A percentile compares a stretch with the other conserved stretches of the same genome.
Conservation (phyloP, 2,888 invertebrate species). For the Tenthredo mesomela region DNA sequence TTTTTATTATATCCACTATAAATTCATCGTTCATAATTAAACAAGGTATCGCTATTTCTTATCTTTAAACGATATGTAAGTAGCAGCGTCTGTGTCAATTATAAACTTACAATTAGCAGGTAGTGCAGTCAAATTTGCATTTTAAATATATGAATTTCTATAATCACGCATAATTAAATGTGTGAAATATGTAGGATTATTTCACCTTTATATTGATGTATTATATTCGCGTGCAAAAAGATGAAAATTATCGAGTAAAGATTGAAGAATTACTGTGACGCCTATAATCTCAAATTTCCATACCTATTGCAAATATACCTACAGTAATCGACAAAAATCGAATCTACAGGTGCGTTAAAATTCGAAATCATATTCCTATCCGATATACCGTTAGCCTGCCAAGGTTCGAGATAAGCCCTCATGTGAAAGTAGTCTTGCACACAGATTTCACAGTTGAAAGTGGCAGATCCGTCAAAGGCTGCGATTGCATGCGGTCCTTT, state of each 20-base stretch:
- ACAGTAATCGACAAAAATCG: not conserved
- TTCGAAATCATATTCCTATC: not conserved
- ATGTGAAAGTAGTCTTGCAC: not conserved
- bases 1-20: not conserved
- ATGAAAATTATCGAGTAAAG: not conserved
- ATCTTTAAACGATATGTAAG: constrained; percentile 31
- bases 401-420: not conserved
- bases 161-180: not conserved
- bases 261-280: not conserved
- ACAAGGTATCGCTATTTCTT: constrained; percentile 31
- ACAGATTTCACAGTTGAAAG: constrained; percentile 27
- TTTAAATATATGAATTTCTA: constrained; percentile 38
- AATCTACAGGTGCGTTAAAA: not conserved
- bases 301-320: not conserved
- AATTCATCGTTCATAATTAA: constrained; percentile 8
- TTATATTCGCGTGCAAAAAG: constrained; percentile 10
- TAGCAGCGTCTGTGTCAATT: constrained; percentile 49
- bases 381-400: constrained; percentile 15
- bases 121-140: constrained; percentile 21
- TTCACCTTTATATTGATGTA: constrained; percentile 14
- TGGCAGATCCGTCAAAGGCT: constrained; percentile 1
- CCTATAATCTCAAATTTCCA: not conserved
- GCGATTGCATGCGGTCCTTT: not conserved
- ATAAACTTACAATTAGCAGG: constrained; percentile 31
- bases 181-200: constrained; percentile 10